Base-by-base conservation (phyloP, 2,888 invertebrate species). In the Drosophila gaucha region DNA sequence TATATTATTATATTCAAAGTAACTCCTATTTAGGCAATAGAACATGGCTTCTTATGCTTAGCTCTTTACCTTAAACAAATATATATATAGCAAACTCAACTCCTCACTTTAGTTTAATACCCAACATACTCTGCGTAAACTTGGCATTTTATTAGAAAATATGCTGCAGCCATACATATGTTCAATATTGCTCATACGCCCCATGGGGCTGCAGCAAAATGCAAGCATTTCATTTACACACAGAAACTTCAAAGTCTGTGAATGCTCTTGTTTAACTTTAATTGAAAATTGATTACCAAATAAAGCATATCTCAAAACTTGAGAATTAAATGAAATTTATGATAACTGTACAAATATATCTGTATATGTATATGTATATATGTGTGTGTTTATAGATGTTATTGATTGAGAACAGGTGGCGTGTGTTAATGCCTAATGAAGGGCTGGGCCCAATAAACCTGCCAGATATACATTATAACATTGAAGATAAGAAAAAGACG, bases 121-220 rank as follows among this genome's bases (percentile, higher is more conserved):
- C 18, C 2, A 3, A 6, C 16, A 16, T 26, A 38, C 49, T 18
- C 52, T 33, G 12, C 12, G 22, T 6, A 8, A 47, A 26, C 44
- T 60, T 44, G 41, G 20, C 12, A 38, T 50, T 73, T 73, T 72
- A 73, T 54, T 67, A 55, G 62, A 54, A 62, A 73, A 50, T 51
- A 55, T 51, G 26, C 56, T 28, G 67, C 60, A 67, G 67, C 59
- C 57, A 58, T 51, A 57, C 16, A 47, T 60, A 39, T 55, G 39
- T 60, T 20, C 46, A 57, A 60, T 57, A 63, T 77, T 77, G 63
- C 36, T 56, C 73, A 72, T 77, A 58, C 62, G 62, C 66, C 62
- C 60, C 41, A 3, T 46, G 44, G 39, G 33, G 16, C 16, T 33
- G 39, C 22, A 10, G 12, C n/a, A 50, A 50, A 30, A 33, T 28